phyloP scores from a whole-genome alignment of 2,113 vertebrate species.

The Strix aluco region DNA sequence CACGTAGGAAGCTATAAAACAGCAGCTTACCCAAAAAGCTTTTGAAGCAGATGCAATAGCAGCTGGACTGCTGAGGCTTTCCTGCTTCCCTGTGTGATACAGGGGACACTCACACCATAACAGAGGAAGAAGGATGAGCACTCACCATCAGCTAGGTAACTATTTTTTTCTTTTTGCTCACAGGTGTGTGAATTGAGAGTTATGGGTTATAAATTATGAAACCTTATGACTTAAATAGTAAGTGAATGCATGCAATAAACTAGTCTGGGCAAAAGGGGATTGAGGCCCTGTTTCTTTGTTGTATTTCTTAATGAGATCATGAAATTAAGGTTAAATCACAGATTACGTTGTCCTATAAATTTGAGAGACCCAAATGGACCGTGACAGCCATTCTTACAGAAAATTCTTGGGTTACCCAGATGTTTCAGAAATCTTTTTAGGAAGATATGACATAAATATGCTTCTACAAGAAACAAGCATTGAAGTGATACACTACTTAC shows the following conservation, averaged over 20 bases:
- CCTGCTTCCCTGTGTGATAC: neutral
- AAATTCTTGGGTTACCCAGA: neutral
- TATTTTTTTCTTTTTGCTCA: neutral
- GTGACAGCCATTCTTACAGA: neutral
- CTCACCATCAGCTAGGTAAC: rapidly evolving
- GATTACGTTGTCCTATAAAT: neutral
- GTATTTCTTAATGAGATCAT: neutral
- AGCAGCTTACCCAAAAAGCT: neutral
- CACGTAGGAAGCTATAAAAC: neutral
- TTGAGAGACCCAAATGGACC: rapidly evolving
- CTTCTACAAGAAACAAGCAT: neutral
- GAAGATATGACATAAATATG: neutral
- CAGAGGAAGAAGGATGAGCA: neutral
- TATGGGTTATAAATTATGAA: neutral
- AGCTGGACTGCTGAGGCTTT: neutral
- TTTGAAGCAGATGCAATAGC: neutral
- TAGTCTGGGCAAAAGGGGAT: neutral
- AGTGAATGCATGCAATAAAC: neutral
- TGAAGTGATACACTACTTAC: slow-evolving; percentile 60
- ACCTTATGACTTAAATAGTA: neutral
- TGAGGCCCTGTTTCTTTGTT: neutral
- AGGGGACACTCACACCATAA: rapidly evolving
- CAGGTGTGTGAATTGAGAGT: neutral
- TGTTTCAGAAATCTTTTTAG: neutral
- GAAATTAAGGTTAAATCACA: neutral